phyloP scores from a whole-genome alignment of 2,113 vertebrate genomes.

The Rhea pennata region DNA sequence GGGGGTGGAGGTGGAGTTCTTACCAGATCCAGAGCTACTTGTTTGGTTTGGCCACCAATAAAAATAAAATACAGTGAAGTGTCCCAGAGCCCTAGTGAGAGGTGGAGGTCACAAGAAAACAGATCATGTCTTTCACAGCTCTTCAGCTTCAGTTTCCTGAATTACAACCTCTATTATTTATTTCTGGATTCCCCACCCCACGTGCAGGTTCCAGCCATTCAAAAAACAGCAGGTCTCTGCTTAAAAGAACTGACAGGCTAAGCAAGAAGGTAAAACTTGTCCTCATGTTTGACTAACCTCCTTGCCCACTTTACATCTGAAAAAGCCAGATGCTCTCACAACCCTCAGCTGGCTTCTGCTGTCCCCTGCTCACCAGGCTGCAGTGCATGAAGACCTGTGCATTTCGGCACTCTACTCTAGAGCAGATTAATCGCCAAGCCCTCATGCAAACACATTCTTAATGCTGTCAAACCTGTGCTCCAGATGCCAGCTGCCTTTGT shows the following conservation, averaged over 20 bases:
- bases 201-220: neutral
- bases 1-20: slow-evolving; percentile 21
- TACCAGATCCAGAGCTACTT: slow-evolving; percentile 39
- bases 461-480: neutral
- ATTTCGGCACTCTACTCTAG: neutral
- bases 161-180: slow-evolving; percentile 48
- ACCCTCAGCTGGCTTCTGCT: neutral
- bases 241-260: slow-evolving; percentile 2
- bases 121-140: slow-evolving; percentile 57
- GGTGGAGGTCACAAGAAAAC: slow-evolving; percentile 57
- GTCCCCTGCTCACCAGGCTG: neutral
- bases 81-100: slow-evolving; percentile 12
- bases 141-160: slow-evolving; percentile 15
- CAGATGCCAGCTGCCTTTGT: rapidly evolving
- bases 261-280: neutral
- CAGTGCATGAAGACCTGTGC: neutral
- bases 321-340: neutral
- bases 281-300: neutral
- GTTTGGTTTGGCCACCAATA: slow-evolving; percentile 59
- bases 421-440: neutral
- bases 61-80: slow-evolving; percentile 56
- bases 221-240: slow-evolving; percentile 40
- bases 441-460: rapidly evolving
- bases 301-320: neutral
- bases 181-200: slow-evolving; percentile 18